Conservation (phyloP, 1,140 invertebrate species). For the Bombyx mandarina region DNA sequence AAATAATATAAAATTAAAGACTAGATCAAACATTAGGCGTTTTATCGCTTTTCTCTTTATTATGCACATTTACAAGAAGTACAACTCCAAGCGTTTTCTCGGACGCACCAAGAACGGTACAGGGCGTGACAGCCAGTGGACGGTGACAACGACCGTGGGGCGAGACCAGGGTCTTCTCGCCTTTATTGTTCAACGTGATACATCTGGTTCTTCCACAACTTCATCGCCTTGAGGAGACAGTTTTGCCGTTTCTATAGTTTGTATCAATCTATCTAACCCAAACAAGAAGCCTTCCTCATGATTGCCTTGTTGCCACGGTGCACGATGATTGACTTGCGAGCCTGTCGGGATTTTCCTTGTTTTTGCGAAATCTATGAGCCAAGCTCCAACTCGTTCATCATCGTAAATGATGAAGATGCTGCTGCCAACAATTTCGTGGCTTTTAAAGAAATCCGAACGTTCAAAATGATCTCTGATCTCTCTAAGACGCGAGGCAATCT, state of each 20-base stretch:
- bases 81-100: slow-evolving; percentile 42
- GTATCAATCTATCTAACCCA: slow-evolving; percentile 89
- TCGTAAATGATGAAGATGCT: slow-evolving; percentile 96
- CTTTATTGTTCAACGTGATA: slow-evolving; percentile 53
- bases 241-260: slow-evolving; percentile 54
- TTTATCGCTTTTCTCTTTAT: slow-evolving; percentile 48
- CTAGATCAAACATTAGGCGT: slow-evolving; percentile 55
- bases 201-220: slow-evolving; percentile 41
- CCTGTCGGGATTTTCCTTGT: slow-evolving; percentile 83
- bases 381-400: slow-evolving; percentile 86
- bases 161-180: slow-evolving; percentile 44
- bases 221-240: slow-evolving; percentile 26
- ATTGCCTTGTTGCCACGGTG: slow-evolving; percentile 89
- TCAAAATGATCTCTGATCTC: slow-evolving; percentile 86
- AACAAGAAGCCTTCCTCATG: slow-evolving; percentile 95
- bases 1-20: slow-evolving; percentile 30
- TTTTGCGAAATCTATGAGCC: slow-evolving; percentile 98
- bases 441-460: slow-evolving; percentile 88
- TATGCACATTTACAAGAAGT: slow-evolving; percentile 50
- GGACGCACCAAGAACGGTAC: slow-evolving; percentile 28
- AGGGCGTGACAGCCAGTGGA: slow-evolving; percentile 30
- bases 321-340: slow-evolving; percentile 80
- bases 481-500: slow-evolving; percentile 81
- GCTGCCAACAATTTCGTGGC: slow-evolving; percentile 95
- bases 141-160: slow-evolving; percentile 46